Base-by-base conservation (phyloP, 2,113 vertebrate genomes). In the Pipra filicauda region DNA sequence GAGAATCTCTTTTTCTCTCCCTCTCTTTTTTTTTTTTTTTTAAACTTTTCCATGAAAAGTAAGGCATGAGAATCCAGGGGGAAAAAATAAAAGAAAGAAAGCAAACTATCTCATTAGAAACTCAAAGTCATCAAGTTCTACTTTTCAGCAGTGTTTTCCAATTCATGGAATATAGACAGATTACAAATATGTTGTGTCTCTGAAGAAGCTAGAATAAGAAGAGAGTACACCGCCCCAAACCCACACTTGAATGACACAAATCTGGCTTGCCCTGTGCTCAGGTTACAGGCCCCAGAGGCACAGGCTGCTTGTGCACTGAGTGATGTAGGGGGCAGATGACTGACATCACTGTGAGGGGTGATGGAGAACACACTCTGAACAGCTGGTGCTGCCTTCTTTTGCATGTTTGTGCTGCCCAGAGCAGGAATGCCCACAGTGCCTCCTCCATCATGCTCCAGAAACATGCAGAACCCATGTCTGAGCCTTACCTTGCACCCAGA, bases 211-310 rank as follows among this genome's bases (percentile, higher is more conserved):
- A 22, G 52, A 67, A 21, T 33, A 67, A 74, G 48, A 76, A 58
- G 27, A 23, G 37, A 8, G 18, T 9, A 30, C 7, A 20, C 8
- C 0, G 0, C 8, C 41, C 13, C n/a, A 54, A 61, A 39, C 2
- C 1, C 54, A 6, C 18, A 39, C 22, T 9, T 0, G 0, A 86
- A 41, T 12, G 14, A 33, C 39, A 58, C 4, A 27, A 46, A 43
- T 10, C 30, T 69, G 41, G 8, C 28, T 65, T 20, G 15, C 4
- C 18, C 28, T 11, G 28, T 21, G 37, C 15, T 78, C 48, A 27
- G 41, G 33, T 30, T 37, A 8, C 72, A 44, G 37, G 18, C 5
- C 27, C 31, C 0, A 2, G 64, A 39, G 48, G 28, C 17, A 31
- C 12, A 58, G 12, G 27, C 43, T 66, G 26, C 15, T 49, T 4